Base-by-base conservation (phyloP, 1,140 invertebrate genomes). In the Apocrypta bakeri region DNA sequence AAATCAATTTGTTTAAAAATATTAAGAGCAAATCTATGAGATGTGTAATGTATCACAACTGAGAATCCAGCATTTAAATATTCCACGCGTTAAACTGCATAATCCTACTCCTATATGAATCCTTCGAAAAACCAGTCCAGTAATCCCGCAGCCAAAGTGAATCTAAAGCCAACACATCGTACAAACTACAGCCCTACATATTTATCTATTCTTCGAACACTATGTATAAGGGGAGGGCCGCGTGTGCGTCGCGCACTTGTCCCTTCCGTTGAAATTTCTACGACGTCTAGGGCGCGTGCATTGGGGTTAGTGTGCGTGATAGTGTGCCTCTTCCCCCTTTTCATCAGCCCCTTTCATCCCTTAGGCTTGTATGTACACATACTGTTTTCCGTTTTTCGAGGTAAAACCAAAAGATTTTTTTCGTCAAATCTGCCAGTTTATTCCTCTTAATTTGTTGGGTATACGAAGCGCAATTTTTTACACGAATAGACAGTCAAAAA, bases 231-330 rank as follows among this genome's bases (percentile, higher is more conserved):
- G 78, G 40, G 84, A 48, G 84, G 86, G 85, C 27, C 27, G 24
- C 85, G 78, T 33, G 56, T 24, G 21, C 24, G 6, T 61, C n/a
- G 12, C 84, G 85, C 87, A 90, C 88, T 90, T 88, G 85, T 83
- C 82, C 85, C 76, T 64, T 73, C 69, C 29, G 63, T 56, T 56
- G 69, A 81, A 81, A 73, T 81, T 79, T 37, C 37, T 29, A 24
- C 63, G 33, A 37, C 29, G 17, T 1, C 33, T 4, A 74, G 31
- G 68, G 68, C 33, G 9, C 48, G 69, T 14, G 79, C 12, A 24
- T 24, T 27, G 14, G 75, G 11, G 31, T n/a, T 21, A 63, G 74
- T 3, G 29, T 31, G 74, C 42, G 29, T 11, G 61, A 66, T 64
- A 42, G 75, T 78, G 63, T 40, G 40, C 75, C 21, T 9, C 42